Base-by-base conservation (phyloP, 2,888 invertebrate species). In the Oxyteleia sp. region DNA sequence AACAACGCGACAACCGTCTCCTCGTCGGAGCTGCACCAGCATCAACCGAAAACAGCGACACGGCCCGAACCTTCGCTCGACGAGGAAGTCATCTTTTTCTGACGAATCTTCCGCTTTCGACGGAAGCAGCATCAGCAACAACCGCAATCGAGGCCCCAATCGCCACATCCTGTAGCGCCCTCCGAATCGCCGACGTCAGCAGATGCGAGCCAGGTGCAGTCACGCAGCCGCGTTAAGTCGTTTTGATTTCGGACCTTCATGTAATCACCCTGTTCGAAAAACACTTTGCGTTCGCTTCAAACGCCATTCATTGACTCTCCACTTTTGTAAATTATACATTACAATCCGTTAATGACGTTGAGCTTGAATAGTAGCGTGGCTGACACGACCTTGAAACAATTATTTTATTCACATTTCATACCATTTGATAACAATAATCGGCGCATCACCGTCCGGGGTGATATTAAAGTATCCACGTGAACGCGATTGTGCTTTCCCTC, bases 71-170 rank as follows among this genome's bases (percentile, higher is more conserved):
- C 88, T 91, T 91, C 93, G 1, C 91, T 93, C 64, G 95, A 96
- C 88, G 96, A 96, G 87, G 95, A 96, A 90, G 95, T 96, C 29
- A 95, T 96, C 93, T 95, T 96, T 94, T 95, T 96, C 95, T 96
- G 95, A 95, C 95, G 94, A 90, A 91, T 94, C 91, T 94, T 93
- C 87, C 92, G 92, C 66, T 93, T 93, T 74, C 92, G 93, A 59
- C 90, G 93, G 76, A 93, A 93, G 74, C 91, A 92, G 53, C 90
- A 93, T 72, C 91, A 92, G 53, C 90, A 91, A 78, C 89, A 89
- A 69, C 88, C 91, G 38, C 91, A 90, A 4, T 72, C 82, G 69
- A 76, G 69, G 79, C 43, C 79, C 0, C 79, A 71, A 11, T 76
- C 85, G 18, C 71, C 87, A 0, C 87, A 88, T 18, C 85, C 90